Conservation (phyloP, 1,140 invertebrate species). For the Manduca sexta region DNA sequence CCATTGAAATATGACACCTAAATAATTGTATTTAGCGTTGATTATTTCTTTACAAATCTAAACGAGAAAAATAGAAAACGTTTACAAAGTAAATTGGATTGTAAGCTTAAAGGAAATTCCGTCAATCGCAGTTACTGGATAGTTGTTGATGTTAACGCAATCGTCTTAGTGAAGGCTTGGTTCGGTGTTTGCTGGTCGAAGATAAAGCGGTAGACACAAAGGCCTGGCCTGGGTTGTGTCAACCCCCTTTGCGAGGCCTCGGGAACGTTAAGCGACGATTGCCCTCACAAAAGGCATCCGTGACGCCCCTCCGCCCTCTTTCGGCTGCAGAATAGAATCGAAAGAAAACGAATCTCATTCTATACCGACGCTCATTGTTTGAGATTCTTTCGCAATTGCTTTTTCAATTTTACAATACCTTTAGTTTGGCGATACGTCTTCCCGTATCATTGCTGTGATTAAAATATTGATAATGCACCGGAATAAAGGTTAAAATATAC, state of each 20-base stretch:
- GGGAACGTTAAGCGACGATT: constrained; percentile 42
- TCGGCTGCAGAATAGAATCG: constrained; percentile 34
- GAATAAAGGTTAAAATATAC: too few relatives aligned
- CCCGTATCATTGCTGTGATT: too few relatives aligned
- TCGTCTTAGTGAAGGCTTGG: constrained; percentile 33
- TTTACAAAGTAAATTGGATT: too few relatives aligned
- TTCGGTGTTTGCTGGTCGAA: constrained; percentile 30
- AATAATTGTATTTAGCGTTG: too few relatives aligned
- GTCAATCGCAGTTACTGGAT: constrained; percentile 6
- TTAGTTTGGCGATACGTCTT: constrained; percentile 28
- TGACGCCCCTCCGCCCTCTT: constrained; percentile 13
- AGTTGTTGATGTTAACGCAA: constrained; percentile 37
- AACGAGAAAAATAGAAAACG: too few relatives aligned
- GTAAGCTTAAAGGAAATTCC: too few relatives aligned
- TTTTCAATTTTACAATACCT: constrained; percentile 46
- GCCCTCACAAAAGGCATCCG: constrained; percentile 46
- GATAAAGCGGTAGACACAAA: constrained; percentile 39
- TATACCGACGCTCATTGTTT: constrained; percentile 44
- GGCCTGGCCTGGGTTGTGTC: constrained; percentile 26
- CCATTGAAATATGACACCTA: not conserved
- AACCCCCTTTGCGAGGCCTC: constrained; percentile 7
- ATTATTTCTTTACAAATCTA: too few relatives aligned
- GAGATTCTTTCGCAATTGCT: constrained; percentile 50
- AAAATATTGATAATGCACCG: too few relatives aligned
- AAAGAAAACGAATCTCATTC: constrained; percentile 57